phyloP scores from a whole-genome alignment of 2,797 vertebrate species.

The Crypturellus tataupa region DNA sequence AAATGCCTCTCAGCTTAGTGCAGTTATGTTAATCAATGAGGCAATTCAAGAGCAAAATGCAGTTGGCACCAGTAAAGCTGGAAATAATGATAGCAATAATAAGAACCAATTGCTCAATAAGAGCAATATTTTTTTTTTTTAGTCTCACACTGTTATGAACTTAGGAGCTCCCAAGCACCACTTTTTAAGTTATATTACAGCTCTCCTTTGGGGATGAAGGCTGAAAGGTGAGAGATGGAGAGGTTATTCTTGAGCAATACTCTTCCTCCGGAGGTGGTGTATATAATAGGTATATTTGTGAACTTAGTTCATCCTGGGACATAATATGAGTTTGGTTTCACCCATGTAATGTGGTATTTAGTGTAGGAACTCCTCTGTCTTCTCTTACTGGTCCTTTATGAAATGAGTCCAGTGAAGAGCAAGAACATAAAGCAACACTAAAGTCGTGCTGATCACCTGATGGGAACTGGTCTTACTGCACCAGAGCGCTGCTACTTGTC shows the following conservation, averaged over 20 bases:
- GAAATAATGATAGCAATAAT: neutral
- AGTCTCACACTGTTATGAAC: neutral
- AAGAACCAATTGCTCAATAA: neutral
- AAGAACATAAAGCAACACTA: neutral
- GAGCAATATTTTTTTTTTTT: neutral
- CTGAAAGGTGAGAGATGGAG: neutral
- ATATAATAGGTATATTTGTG: no score
- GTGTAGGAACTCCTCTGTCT: neutral
- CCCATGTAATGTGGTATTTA: neutral
- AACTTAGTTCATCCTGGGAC: neutral
- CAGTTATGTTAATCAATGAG: neutral
- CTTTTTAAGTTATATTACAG: neutral
- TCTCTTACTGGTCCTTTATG: neutral
- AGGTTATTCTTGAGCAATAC: neutral
- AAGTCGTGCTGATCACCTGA: neutral
- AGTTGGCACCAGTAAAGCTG: neutral
- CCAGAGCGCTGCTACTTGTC: constrained; percentile 16
- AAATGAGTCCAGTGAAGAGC: constrained; percentile 21
- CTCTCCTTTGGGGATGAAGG: constrained; percentile 13
- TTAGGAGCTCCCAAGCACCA: neutral
- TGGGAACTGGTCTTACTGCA: neutral
- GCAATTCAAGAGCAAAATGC: neutral
- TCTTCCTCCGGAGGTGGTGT: neutral
- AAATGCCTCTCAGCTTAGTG: neutral
- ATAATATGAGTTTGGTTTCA: neutral